Base-by-base conservation (phyloP, 2,113 vertebrate species). In the Nanorana parkeri region DNA sequence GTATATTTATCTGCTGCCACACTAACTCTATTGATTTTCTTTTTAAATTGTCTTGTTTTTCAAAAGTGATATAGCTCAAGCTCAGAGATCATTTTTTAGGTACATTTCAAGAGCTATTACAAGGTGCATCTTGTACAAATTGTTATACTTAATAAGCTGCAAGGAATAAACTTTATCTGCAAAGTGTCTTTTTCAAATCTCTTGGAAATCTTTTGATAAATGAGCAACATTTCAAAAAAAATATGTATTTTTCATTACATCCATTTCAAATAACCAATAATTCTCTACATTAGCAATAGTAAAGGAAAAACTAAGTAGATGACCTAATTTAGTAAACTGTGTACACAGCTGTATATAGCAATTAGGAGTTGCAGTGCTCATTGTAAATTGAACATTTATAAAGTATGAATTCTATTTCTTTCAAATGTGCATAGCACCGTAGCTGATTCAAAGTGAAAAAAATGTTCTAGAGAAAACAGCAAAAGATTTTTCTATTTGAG, bases 1-100 rank as follows among this genome's bases (percentile, higher is more conserved):
- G 32, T 80, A n/a, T 84, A 78, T 69, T 84, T 86, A 55, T 54
- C 84, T 87, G 80, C 55, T 51, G 83, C 81, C 84, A 74, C 69
- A 83, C 26, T 54, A 68, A 83, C 72, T 28, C 32, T 63, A 81
- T 86, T 87, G 68, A 63, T 81, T 88, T 87, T 84, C 66, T 83
- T 83, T 76, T 76, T 76, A 83, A 76, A 83, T 83, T 83, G 72
- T 83, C 80, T 83, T 83, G 80, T 83, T 86, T 90, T 88, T 87
- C 77, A 81, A 60, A 13, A 77, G 15, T 23, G 10, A 24, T 88
- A 61, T 41, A 72, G 68, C 80, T 73, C 21, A 89, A 87, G 66
- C 60, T 76, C 52, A 77, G 84, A 87, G 78, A 85, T 83, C 0
- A 0, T 86, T 56, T 76, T 76, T 68, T 78, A 89, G 75, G 56